Base-by-base conservation (phyloP, 1,140 invertebrate species). In the Caenorhabditis tropicalis region DNA sequence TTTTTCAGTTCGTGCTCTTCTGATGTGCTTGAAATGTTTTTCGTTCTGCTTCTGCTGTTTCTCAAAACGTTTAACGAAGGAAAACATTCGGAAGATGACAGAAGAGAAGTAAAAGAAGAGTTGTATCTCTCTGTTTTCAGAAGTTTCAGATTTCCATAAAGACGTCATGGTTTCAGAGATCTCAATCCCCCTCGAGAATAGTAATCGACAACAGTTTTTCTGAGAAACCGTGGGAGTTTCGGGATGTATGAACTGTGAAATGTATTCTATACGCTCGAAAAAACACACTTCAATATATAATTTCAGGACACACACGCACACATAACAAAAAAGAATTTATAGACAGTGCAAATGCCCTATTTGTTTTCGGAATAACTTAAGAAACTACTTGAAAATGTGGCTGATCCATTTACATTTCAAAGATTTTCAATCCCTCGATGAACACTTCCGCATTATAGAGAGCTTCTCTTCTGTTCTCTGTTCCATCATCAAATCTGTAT, bases 1-100 rank as follows among this genome's bases (percentile, higher is more conserved):
- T 74, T 74, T 74, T 74, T n/a, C 65, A 74, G 65, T 46, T 39
- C 29, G 33, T 39, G 65, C 65, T 74, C 65, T 74, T 74, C 65
- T 43, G 65, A 39, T 74, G 65, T 74, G 65, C 65, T 46, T 74
- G 33, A 74, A 74, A 74, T 27, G 65, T 74, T 74, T 74, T 74
- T 4, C 21, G 65, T 39, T 43, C n/a, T 46, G 27, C 21, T 27
- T 27, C 39, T 43, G 53, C 21, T 56, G 53, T 43, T 74, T 33
- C 58, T 33, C 31, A 33, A 33, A 74, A 74, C 65, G 36, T 39
- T 74, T 74, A 43, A 74, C 65, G 65, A 74, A 74, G 65, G 43
- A 74, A 43, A 74, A 74, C 65, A 74, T 74, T 74, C n/a, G n/a
- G n/a, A 19, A 21, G 36, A 74, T 74, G 65, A 74, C 36, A 74